Conservation (phyloP, 1,140 invertebrate genomes). For the Chironomus tepperi region DNA sequence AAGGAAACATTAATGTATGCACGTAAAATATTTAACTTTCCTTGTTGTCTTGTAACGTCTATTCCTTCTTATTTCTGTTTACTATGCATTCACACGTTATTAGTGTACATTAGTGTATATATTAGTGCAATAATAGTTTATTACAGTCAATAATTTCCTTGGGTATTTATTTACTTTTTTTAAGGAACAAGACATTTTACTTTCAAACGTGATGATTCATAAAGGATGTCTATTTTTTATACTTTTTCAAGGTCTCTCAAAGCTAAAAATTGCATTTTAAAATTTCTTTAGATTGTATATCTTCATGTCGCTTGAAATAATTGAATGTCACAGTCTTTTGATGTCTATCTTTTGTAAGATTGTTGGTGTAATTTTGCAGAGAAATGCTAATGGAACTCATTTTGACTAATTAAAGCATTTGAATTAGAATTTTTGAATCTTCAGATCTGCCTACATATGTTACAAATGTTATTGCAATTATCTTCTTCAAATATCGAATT, state of each 20-base stretch:
- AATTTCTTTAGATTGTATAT: neutral
- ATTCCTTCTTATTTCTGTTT: neutral
- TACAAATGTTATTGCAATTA: too few relatives aligned
- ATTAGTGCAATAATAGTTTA: neutral
- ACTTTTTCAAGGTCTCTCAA: neutral
- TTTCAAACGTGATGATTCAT: neutral
- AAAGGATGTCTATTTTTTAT: neutral
- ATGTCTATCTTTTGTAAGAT: neutral
- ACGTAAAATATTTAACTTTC: slow-evolving; percentile 1
- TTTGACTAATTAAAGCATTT: too few relatives aligned
- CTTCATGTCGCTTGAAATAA: too few relatives aligned
- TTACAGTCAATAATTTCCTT: neutral
- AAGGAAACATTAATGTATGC: neutral
- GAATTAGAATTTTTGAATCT: too few relatives aligned
- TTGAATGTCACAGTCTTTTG: neutral
- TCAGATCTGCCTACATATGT: too few relatives aligned
- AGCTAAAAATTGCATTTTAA: neutral
- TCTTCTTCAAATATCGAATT: too few relatives aligned
- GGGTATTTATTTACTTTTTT: neutral
- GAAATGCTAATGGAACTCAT: too few relatives aligned
- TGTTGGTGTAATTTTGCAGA: neutral
- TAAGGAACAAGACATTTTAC: neutral
- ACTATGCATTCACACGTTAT: slow-evolving; percentile 13
- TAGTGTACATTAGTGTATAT: neutral
- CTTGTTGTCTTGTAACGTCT: too few relatives aligned